These are phyloP conservation scores for Lepus timidus DNA, from an alignment of 2,113 vertebrate species.

Conservation along the genomic window DNA sequence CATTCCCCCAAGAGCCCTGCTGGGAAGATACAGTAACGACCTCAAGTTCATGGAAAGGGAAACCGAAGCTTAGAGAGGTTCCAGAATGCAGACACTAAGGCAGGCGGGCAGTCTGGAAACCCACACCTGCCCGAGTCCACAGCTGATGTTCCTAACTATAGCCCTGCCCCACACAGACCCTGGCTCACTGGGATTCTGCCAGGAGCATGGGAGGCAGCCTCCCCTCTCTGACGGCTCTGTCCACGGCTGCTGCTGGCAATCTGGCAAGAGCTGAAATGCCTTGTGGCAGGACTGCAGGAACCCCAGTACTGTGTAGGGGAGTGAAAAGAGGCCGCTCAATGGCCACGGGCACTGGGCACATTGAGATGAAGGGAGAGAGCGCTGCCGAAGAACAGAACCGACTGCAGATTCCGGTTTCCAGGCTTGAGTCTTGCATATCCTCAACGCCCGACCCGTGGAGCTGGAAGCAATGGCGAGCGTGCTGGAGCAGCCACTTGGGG, in stretches of 20 bases:
- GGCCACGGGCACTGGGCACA: not conserved
- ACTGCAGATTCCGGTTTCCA: not conserved
- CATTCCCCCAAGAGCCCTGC: not conserved
- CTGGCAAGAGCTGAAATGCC: not conserved
- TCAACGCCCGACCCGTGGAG: slow-evolving; percentile 16
- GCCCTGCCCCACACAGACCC: not conserved
- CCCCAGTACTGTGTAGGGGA: not conserved
- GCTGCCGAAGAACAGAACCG: not conserved
- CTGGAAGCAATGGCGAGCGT: not conserved
- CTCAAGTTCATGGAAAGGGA: not conserved
- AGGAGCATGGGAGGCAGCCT: not conserved
- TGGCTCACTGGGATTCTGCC: not conserved
- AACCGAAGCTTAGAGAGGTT: not conserved
- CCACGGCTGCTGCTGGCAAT: not conserved
- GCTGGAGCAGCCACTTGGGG: not conserved
- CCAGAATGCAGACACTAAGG: not conserved
- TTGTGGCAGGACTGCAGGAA: not conserved
- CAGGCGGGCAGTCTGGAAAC: not conserved
- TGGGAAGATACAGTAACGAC: not conserved
- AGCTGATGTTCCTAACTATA: not conserved
- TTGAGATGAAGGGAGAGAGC: slow-evolving; percentile 26
- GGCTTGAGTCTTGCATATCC: not conserved
- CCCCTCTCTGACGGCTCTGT: not conserved
- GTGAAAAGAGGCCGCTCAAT: not conserved
- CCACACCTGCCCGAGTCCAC: not conserved